phyloP scores from a whole-genome alignment of 1,140 invertebrate species.

The Macrocentrus cingulum region DNA sequence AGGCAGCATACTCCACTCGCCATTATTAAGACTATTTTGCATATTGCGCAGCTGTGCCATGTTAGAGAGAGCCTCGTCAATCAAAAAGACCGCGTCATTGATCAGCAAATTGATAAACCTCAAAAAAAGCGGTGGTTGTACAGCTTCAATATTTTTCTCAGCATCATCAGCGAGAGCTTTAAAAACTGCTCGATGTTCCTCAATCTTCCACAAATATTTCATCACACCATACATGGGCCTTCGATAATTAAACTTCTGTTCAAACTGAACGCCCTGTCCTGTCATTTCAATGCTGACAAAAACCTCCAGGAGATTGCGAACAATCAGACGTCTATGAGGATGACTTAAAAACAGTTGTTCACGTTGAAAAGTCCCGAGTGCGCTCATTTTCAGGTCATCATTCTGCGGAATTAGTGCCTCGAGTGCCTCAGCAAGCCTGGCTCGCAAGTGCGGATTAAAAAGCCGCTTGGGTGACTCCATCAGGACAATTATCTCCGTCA shows the following conservation, averaged over 20 bases:
- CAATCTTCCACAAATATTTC: constrained; percentile 86
- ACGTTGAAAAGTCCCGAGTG: constrained; percentile 67
- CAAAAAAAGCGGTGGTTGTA: constrained; percentile 87
- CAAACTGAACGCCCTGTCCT: constrained; percentile 92
- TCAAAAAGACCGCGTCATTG: constrained; percentile 92
- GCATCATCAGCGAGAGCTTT: constrained; percentile 75
- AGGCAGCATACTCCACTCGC: constrained; percentile 75
- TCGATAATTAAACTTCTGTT: constrained; percentile 96
- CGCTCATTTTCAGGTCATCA: constrained; percentile 63
- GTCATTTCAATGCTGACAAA: constrained; percentile 98
- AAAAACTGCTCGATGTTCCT: constrained; percentile 74
- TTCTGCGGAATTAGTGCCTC: constrained; percentile 75
- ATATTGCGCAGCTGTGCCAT: constrained; percentile 80
- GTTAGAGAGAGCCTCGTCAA: constrained; percentile 87
- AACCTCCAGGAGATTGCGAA: constrained; percentile 56
- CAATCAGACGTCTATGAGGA: constrained; percentile 68
- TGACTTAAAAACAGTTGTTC: constrained; percentile 79
- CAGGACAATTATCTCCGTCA: constrained; percentile 66
- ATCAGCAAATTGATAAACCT: constrained; percentile 93
- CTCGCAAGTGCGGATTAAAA: constrained; percentile 91
- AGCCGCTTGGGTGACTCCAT: constrained; percentile 79
- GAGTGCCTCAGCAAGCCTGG: constrained; percentile 84
- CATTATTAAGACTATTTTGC: constrained; percentile 72
- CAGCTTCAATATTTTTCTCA: constrained; percentile 85
- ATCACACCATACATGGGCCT: constrained; percentile 93